Base-by-base conservation (phyloP, 2,113 vertebrate species). In the Menidia beryllina region DNA sequence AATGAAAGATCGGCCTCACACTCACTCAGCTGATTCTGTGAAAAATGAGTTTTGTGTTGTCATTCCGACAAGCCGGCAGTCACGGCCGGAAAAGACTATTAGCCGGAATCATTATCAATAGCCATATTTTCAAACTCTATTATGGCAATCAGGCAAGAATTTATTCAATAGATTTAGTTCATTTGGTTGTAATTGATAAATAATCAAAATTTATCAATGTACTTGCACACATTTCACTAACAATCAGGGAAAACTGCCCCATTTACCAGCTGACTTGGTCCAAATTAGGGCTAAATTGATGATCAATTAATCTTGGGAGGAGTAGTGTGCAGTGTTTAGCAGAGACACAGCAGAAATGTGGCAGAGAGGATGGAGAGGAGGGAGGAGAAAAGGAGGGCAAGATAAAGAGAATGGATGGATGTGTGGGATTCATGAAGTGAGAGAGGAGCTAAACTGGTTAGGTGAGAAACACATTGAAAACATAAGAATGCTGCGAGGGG, bases 261-360 rank as follows among this genome's bases (percentile, higher is more conserved):
- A 99, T 99, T 99, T 99, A 98, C 97, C 97, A 98, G 96, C 97
- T 99, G 98, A 98, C 97, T 99, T 98, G 96, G 96, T 98, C 95
- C 96, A 98, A 98, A 99, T 99, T 99, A 98, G 96, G 95, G 96
- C 96, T 97, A 99, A 98, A 99, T 98, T 98, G 97, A 99, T 97
- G 97, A 99, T 98, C 97, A 99, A 99, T 99, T 99, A 99, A 99
- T 99, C 97, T 98, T 97, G 95, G 96, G 96, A 97, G 96, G 96
- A 96, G 95, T 95, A 94, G 95, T 93, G 95, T 93, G 94, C 95
- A 94, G 95, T 96, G 96, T 97, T 97, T 96, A 96, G 96, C 95
- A 93, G 95, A 94, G 95, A 93, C 96, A 95, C 95, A 93, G 94
- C 95, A 95, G 94, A 95, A 86, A 88, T 72, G 86, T 87, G 77